These are phyloP conservation scores for Anas georgica DNA, from an alignment of 2,797 vertebrate species.

Conservation along the genomic window DNA sequence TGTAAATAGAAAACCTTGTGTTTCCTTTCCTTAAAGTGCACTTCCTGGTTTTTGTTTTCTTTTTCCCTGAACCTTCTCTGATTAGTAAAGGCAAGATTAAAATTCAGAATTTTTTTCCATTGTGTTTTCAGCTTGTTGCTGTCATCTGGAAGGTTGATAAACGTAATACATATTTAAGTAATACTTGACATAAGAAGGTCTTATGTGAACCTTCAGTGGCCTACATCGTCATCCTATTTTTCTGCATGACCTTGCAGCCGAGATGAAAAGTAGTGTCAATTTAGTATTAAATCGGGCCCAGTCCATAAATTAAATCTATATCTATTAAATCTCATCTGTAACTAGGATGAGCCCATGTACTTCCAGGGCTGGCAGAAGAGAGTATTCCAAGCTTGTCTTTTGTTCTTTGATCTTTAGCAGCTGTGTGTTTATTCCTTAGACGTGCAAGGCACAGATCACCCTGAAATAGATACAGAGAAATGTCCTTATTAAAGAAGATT, in stretches of 20 bases:
- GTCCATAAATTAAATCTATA: neutral
- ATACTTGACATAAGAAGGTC: neutral
- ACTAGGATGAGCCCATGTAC: neutral
- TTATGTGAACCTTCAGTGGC: neutral
- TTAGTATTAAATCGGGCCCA: neutral
- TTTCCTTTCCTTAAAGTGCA: neutral
- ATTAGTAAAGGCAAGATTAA: neutral
- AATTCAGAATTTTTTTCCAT: neutral
- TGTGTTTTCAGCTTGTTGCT: neutral
- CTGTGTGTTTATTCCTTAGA: neutral
- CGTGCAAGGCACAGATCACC: neutral
- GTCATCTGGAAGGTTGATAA: neutral
- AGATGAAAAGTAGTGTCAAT: neutral
- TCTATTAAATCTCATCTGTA: neutral
- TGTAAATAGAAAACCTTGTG: neutral
- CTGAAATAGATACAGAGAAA: constrained; percentile 21
- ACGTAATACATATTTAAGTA: neutral
- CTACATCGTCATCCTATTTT: neutral
- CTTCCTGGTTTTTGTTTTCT: neutral
- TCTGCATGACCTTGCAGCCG: neutral
- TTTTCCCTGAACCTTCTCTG: too few relatives aligned
- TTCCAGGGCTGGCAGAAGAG: neutral
- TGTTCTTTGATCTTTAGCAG: neutral
- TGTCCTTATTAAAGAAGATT: constrained; percentile 44
- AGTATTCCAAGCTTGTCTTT: neutral